Base-by-base conservation (phyloP, 2,113 vertebrate species). In the Antennarius striatus region DNA sequence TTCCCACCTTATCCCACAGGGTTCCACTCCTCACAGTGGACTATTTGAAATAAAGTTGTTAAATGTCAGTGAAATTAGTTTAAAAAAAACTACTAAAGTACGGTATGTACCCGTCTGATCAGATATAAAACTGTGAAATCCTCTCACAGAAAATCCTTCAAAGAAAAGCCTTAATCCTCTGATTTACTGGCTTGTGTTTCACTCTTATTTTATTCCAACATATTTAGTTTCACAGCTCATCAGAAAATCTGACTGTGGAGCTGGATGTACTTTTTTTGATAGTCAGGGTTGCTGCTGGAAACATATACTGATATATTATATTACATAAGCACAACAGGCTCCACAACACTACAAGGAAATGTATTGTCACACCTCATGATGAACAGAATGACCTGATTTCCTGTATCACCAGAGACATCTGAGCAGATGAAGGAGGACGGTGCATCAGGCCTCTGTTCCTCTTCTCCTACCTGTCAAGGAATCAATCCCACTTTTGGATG, bases 321-420 rank as follows among this genome's bases (percentile, higher is more conserved):
- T 84, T 81, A 78, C 72, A 71, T 87, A 83, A 87, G 69, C 48
- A 81, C 71, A 69, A 50, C 76, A 63, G 51, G 66, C 56, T 78
- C 70, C 59, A 63, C 45, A 63, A 29, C 68, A 65, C 85, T 85
- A 67, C 69, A 43, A 49, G 60, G 71, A 75, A 80, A 71, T 43
- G 64, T 77, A 65, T 66, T 77, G 72, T 83, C 81, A 82, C 84
- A 90, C 87, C 85, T 90, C 84, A 88, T 71, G 79, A 88, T 73
- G 75, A 86, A 65, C 72, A 77, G 77, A 77, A 81, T 85, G 86
- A 90, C 90, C 89, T 89, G 86, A 81, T 89, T 91, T 86, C 73
- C 47, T 77, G 78, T 59, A 63, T 86, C 90, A 82, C 90, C 43
- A 30, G 89, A 86, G 89, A 85, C 76, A 77, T 81, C 60, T 80